phyloP scores from a whole-genome alignment of 35 echinoderm and acorn worm species.

The Stichopus chloronotus region DNA sequence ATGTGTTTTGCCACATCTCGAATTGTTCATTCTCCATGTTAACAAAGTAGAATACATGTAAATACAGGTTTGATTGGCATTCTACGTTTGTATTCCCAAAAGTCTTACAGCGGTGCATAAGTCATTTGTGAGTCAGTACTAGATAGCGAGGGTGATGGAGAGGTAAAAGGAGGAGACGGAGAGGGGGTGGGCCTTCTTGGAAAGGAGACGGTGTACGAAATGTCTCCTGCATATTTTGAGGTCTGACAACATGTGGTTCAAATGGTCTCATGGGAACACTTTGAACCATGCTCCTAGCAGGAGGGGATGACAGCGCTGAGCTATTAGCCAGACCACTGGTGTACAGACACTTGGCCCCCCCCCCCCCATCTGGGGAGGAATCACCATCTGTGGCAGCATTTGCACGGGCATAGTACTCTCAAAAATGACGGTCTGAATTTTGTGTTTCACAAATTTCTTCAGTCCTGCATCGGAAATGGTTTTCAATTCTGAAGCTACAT shows the following conservation, averaged over 20 bases:
- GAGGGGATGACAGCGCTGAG: constrained; percentile 28
- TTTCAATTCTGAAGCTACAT: constrained; percentile 31
- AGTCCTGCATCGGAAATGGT: constrained; percentile 22
- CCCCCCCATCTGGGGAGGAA: constrained; percentile 17
- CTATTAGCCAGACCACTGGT: not conserved
- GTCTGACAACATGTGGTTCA: constrained; percentile 26
- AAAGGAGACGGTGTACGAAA: constrained; percentile 23
- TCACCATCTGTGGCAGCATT: constrained; percentile 17
- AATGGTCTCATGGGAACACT: constrained; percentile 26
- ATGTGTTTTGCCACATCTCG: constrained; percentile 3
- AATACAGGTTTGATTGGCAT: not conserved
- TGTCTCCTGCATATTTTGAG: constrained; percentile 13
- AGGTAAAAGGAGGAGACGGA: constrained; percentile 26
- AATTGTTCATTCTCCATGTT: constrained; percentile 16
- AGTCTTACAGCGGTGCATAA: not conserved
- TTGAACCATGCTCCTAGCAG: constrained; percentile 21
- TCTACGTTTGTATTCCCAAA: constrained; percentile 23
- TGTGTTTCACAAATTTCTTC: constrained; percentile 31
- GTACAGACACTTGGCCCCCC: constrained; percentile 14
- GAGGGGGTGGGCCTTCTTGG: constrained; percentile 14
- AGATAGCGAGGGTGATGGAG: constrained; percentile 21
- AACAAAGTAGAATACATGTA: constrained; percentile 7
- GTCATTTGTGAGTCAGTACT: constrained; percentile 21
- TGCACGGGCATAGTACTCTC: constrained; percentile 22
- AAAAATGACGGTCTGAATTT: not conserved